Percentiles rank a stretch among this genome's conserved stretches.
phyloP scores from a whole-genome alignment of 2,888 invertebrate genomes.

The Lysandra coridon region DNA sequence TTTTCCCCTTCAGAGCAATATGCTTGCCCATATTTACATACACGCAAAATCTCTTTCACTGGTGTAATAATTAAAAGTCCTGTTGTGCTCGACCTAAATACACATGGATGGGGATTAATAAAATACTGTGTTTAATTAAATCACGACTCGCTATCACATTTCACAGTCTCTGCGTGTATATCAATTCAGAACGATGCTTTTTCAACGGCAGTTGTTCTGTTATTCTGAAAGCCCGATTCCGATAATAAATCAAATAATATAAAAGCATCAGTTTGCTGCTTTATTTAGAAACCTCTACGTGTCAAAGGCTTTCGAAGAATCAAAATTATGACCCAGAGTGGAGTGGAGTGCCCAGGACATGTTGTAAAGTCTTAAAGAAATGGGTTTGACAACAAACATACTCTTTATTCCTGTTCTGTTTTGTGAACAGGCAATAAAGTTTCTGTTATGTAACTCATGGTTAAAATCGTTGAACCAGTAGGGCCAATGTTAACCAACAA shows the following conservation, averaged over 20 bases:
- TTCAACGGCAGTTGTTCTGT: background rate
- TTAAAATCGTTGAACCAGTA: slow-evolving; percentile 1
- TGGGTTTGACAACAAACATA: background rate
- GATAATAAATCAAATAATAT: background rate
- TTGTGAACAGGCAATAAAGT: background rate
- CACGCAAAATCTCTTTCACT: background rate
- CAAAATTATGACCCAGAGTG: background rate
- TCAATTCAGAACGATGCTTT: background rate
- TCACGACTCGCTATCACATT: slow-evolving; percentile 11
- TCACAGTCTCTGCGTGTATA: background rate
- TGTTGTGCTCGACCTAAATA: slow-evolving; percentile 12
- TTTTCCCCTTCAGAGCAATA: background rate
- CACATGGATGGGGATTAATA: slow-evolving; percentile 3
- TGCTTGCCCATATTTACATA: background rate
- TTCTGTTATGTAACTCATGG: background rate
- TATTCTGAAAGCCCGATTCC: background rate
- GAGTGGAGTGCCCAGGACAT: background rate
- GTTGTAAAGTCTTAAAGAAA: background rate
- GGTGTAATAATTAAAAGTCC: slow-evolving; percentile 12
- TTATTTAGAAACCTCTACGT: background rate
- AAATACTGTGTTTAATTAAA: slow-evolving; percentile 26
- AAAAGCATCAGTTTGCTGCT: background rate
- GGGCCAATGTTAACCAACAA: background rate
- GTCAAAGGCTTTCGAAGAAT: background rate
- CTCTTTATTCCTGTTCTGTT: background rate